phyloP scores from a whole-genome alignment of 2,888 invertebrate genomes.

The Suillia variegata region DNA sequence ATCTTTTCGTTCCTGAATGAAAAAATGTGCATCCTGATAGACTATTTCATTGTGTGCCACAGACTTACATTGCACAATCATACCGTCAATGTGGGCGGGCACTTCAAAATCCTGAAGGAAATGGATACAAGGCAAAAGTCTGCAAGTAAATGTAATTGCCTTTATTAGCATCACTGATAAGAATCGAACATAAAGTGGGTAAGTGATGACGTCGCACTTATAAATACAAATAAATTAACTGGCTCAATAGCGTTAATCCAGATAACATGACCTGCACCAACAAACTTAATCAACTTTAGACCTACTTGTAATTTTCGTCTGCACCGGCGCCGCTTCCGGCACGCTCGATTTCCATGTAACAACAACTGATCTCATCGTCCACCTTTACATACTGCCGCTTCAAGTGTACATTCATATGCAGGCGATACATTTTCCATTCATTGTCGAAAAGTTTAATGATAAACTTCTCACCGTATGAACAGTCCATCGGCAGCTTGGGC shows the following conservation, averaged over 20 bases:
- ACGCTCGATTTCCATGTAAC: constrained; percentile 34
- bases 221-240: too few relatives aligned
- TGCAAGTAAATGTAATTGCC: constrained; percentile 4
- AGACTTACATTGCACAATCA: constrained; percentile 48
- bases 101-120: constrained; percentile 23
- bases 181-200: too few relatives aligned
- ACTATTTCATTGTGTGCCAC: constrained; percentile 38
- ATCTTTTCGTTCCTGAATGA: constrained; percentile 62
- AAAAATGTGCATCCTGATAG: constrained; percentile 60
- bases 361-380: constrained; percentile 29
- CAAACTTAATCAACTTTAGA: too few relatives aligned
- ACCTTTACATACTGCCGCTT: constrained; percentile 10
- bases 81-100: constrained; percentile 21
- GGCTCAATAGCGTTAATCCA: too few relatives aligned
- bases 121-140: constrained; percentile 20
- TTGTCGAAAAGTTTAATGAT: constrained; percentile 29
- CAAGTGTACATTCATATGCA: constrained; percentile 27
- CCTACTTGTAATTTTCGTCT: constrained; percentile 28
- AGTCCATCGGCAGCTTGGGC: constrained; percentile 62
- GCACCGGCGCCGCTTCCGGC: constrained; percentile 27
- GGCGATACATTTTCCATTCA: constrained; percentile 21
- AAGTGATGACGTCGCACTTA: too few relatives aligned
- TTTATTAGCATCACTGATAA: too few relatives aligned
- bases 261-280: too few relatives aligned
- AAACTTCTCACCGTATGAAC: constrained; percentile 46